Conservation (phyloP, 2,113 vertebrate species). For the Cephalopholis sonnerati region DNA sequence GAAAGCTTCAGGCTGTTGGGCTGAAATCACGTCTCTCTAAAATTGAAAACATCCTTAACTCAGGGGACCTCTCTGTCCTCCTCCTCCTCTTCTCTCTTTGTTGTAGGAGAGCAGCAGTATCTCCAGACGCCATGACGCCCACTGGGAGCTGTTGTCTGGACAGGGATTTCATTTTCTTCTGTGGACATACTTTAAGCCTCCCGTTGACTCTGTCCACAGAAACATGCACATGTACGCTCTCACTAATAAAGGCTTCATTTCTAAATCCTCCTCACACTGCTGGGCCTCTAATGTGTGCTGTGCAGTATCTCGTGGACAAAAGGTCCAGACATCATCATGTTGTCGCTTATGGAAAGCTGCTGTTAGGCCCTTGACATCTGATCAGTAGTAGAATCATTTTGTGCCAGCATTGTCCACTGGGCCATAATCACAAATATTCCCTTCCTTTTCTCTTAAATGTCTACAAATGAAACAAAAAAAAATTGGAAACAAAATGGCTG, state of each 20-base stretch:
- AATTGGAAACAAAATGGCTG: background rate
- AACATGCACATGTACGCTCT: slow-evolving; percentile 8
- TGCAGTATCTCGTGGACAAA: background rate
- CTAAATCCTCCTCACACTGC: slow-evolving; percentile 1
- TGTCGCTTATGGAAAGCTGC: background rate
- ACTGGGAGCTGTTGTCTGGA: slow-evolving; percentile 67
- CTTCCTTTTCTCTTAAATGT: background rate
- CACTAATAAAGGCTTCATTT: slow-evolving; percentile 30
- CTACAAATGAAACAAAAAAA: background rate
- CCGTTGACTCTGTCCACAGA: slow-evolving; percentile 33
- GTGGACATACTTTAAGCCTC: slow-evolving; percentile 50
- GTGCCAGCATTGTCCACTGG: background rate
- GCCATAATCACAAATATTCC: background rate
- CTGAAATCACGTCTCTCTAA: slow-evolving; percentile 67
- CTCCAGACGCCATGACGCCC: slow-evolving; percentile 51
- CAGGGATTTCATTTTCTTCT: slow-evolving; percentile 62
- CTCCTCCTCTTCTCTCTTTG: slow-evolving; percentile 32
- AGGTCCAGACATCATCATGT: slow-evolving; percentile 1
- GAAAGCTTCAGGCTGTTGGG: slow-evolving; percentile 59
- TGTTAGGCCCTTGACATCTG: background rate
- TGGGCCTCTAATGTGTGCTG: background rate
- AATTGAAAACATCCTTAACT: slow-evolving; percentile 70
- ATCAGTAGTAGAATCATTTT: background rate
- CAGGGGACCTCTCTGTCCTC: slow-evolving; percentile 53
- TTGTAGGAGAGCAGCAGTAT: slow-evolving; percentile 38